These are phyloP conservation scores for Ormyrus rosae DNA, from an alignment of 2,888 invertebrate species.

Conservation along the genomic window DNA sequence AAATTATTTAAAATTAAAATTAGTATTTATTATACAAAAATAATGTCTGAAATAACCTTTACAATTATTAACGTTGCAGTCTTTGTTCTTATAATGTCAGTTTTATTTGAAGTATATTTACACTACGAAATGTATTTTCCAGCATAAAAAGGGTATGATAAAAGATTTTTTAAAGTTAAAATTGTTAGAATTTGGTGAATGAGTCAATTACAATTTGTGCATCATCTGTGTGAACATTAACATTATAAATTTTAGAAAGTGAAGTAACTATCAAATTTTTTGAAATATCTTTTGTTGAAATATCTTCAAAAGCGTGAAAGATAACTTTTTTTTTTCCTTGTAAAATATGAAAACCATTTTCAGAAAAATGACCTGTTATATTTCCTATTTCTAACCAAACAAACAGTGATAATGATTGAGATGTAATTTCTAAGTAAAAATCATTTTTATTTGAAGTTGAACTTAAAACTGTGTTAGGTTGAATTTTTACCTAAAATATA, in stretches of 20 bases:
- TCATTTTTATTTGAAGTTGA: conserved; percentile 62
- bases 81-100: conserved; percentile 57
- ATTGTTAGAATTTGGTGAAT: conserved; percentile 11
- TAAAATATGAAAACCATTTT: conserved; percentile 84
- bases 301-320: conserved; percentile 64
- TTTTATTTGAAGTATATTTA: conserved; percentile 67
- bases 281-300: conserved; percentile 57
- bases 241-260: conserved; percentile 64
- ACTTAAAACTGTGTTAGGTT: conserved; percentile 53
- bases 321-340: conserved; percentile 64
- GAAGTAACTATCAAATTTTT: conserved; percentile 62
- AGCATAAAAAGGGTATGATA: conserved; percentile 32
- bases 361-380: conserved; percentile 82
- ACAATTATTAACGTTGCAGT: conserved; percentile 18
- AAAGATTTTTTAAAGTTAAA: conserved; percentile 4
- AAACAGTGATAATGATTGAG: conserved; percentile 81
- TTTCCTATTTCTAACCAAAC: conserved; percentile 82
- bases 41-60: conserved; percentile 34
- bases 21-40: conserved; percentile 17
- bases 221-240: conserved; percentile 44
- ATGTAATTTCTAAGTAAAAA: conserved; percentile 72
- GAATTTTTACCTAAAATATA: conserved; percentile 41
- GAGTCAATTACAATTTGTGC: conserved; percentile 29
- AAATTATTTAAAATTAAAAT: conserved; percentile 30
- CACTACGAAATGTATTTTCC: conserved; percentile 69